phyloP scores from a whole-genome alignment of 2,888 invertebrate species.

The Drosophila cracens region DNA sequence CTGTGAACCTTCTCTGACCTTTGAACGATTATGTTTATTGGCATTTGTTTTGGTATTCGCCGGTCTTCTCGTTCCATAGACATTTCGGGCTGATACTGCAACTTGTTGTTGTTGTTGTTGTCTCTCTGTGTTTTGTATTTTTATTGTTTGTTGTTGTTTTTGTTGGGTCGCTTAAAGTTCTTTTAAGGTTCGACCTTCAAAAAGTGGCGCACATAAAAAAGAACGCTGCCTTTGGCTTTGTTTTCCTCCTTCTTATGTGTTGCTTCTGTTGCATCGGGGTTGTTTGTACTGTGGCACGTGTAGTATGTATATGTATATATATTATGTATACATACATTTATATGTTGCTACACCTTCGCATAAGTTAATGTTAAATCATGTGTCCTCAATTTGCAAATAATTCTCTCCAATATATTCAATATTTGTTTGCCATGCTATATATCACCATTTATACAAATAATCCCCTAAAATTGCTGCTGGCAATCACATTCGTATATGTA shows the following conservation, averaged over 20 bases:
- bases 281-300: not conserved
- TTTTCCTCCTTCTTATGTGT: slow-evolving; percentile 15
- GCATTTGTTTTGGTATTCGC: slow-evolving; percentile 21
- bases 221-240: slow-evolving; percentile 29
- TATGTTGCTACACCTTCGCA: not conserved
- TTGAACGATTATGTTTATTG: slow-evolving; percentile 18
- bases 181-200: slow-evolving; percentile 71
- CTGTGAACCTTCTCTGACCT: slow-evolving; percentile 16
- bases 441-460: slow-evolving; percentile 10
- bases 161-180: slow-evolving; percentile 25
- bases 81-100: not conserved
- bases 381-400: not conserved
- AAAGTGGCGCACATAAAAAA: slow-evolving; percentile 61
- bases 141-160: slow-evolving; percentile 16
- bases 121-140: slow-evolving; percentile 24
- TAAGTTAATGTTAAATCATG: not conserved
- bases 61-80: slow-evolving; percentile 6
- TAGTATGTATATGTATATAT: not conserved
- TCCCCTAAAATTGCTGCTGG: slow-evolving; percentile 24
- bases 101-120: slow-evolving; percentile 20
- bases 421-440: not conserved
- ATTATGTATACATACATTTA: not conserved
- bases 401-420: not conserved
- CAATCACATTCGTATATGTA: not conserved
- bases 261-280: slow-evolving; percentile 9